phyloP scores from a whole-genome alignment of 2,888 invertebrate species.

The Hemithea aestivaria region DNA sequence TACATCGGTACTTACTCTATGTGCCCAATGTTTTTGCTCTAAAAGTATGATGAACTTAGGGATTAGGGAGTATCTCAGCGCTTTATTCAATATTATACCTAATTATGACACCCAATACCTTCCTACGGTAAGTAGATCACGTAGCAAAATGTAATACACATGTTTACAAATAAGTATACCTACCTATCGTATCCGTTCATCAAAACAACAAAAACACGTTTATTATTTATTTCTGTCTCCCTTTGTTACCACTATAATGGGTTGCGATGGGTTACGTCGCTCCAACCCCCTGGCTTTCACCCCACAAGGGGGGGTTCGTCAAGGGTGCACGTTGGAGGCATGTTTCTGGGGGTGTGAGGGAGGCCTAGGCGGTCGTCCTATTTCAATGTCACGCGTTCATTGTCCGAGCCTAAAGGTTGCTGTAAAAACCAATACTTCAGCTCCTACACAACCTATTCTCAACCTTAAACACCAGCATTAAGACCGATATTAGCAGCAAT shows the following conservation, averaged over 20 bases:
- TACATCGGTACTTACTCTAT: too few species aligned
- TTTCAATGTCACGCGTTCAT: conserved; percentile 72
- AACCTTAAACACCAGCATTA: conserved; percentile 18
- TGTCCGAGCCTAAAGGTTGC: conserved; percentile 67
- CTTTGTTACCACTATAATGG: conserved; percentile 9
- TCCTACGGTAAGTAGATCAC: too few species aligned
- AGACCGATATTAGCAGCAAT: conserved; percentile 2
- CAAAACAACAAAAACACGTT: not conserved
- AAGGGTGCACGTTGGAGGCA: conserved; percentile 46
- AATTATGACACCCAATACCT: too few species aligned
- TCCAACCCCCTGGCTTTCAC: conserved; percentile 20
- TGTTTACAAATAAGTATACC: too few species aligned
- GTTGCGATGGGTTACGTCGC: conserved; percentile 10
- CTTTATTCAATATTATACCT: too few species aligned
- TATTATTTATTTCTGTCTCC: conserved; percentile 1
- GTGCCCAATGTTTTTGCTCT: too few species aligned
- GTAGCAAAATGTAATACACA: too few species aligned
- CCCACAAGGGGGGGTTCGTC: conserved; percentile 32
- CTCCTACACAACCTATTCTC: conserved; percentile 16
- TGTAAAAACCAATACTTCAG: conserved; percentile 30
- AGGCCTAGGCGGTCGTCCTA: conserved; percentile 49
- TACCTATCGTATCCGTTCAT: too few species aligned
- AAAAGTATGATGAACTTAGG: too few species aligned
- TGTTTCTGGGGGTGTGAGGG: conserved; percentile 51
- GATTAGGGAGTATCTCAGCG: too few species aligned